Evolutionary conservation across 2,888 invertebrate species (phyloP), one percentile per base, ranked within the genome.

Genomic region (Temnothorax unifasciatus): DNA sequence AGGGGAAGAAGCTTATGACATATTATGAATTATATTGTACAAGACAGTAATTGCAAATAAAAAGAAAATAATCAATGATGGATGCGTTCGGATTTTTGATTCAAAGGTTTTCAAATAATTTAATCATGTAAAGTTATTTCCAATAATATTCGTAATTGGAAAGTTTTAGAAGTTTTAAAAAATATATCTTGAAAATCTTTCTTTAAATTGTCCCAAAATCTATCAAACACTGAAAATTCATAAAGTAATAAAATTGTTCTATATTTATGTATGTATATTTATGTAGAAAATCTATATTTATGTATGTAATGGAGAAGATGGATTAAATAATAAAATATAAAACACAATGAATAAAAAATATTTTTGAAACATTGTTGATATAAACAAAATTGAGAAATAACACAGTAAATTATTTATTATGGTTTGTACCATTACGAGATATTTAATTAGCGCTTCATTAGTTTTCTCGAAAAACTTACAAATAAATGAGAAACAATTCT

Each of bases 371-470:
- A 8, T 29, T 59, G 15, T 8, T 15, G n/a, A 52, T n/a, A n/a
- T 52, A 69, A 52, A 21, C 38, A 54, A 71, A 38, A 29, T 50
- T 68, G 13, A 18, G 6, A 34, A 34, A 11, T 6, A 21, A 54
- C 2, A 15, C 15, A 25, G 4, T 25, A 47, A 52, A 54, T 54
- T 21, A 71, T 15, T 54, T 13, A 54, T 54, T 13, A 38, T 52
- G 1, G 6, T 34, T 52, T 18, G 5, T 5, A 21, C 21, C 3
- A 38, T 9, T 38, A 9, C 15, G 3, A 54, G 38, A 71, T 34
- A 25, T 71, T 54, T 54, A 21, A 71, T 71, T 54, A 54, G 18
- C 38, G 15, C 18, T 54, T 71, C 2, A 8, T 71, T 71, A 21
- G 8, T 54, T 71, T 54, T 71, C 15, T 34, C n/a, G 4, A 3